These are phyloP conservation scores for Hylaeus anthracinus DNA, from an alignment of 1,140 invertebrate genomes.

Conservation along the genomic window DNA sequence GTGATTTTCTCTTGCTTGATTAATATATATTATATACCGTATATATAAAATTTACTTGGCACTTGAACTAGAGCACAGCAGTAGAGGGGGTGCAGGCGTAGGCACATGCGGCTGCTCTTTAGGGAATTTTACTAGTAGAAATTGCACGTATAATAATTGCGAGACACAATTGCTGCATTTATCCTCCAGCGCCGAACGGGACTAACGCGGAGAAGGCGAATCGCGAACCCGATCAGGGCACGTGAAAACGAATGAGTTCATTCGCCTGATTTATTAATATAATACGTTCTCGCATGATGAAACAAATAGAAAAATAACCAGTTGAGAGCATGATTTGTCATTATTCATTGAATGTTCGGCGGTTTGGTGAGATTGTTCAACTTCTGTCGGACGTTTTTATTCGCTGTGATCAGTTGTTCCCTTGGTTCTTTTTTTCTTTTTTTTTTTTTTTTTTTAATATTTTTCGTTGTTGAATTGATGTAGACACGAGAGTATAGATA, in stretches of 20 bases:
- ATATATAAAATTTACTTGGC: slow-evolving; percentile 39
- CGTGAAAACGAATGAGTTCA: background rate
- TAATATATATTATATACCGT: background rate
- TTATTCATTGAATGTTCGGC: background rate
- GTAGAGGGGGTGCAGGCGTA: slow-evolving; percentile 69
- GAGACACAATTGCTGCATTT: slow-evolving; percentile 60
- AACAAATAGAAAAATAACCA: slow-evolving; percentile 26
- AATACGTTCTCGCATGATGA: slow-evolving; percentile 29
- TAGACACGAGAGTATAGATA: background rate
- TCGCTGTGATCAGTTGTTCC: background rate
- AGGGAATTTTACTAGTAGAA: slow-evolving; percentile 62
- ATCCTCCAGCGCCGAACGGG: slow-evolving; percentile 47
- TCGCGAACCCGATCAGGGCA: too few relatives aligned
- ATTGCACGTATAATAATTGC: slow-evolving; percentile 68
- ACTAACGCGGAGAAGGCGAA: slow-evolving; percentile 52
- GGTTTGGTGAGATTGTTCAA: slow-evolving; percentile 5
- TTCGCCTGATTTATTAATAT: background rate
- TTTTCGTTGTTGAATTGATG: background rate
- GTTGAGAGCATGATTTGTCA: slow-evolving; percentile 28
- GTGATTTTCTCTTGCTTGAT: slow-evolving; percentile 57
- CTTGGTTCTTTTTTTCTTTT: background rate
- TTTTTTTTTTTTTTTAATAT: background rate
- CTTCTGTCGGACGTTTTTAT: background rate
- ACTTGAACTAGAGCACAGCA: slow-evolving; percentile 61
- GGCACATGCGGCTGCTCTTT: slow-evolving; percentile 61